Evolutionary conservation across 2,888 invertebrate genomes (phyloP).

Genomic region (Pyrrhia umbra): DNA sequence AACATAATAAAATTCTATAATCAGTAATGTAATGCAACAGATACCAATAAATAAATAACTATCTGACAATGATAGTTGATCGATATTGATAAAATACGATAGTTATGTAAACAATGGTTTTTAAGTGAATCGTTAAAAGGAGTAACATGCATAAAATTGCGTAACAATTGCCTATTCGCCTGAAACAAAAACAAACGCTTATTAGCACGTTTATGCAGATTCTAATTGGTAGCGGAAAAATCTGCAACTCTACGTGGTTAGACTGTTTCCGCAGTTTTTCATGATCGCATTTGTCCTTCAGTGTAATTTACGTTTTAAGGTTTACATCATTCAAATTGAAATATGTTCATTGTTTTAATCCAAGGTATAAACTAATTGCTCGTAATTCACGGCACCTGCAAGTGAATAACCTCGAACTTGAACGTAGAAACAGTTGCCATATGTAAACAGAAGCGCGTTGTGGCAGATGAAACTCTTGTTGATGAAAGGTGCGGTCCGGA

Average conservation of each 20-base stretch:
- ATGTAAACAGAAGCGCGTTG: conserved; percentile 81
- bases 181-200: conserved; percentile 75
- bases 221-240: conserved; percentile 68
- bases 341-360: conserved; percentile 32
- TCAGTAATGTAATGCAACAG: conserved; percentile 16
- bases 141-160: conserved; percentile 67
- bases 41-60: conserved; percentile 17
- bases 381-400: conserved; percentile 45
- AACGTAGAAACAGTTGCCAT: conserved; percentile 75
- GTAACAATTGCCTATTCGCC: conserved; percentile 73
- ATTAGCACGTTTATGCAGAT: conserved; percentile 69
- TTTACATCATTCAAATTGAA: conserved; percentile 18
- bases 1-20: not conserved
- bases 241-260: conserved; percentile 40
- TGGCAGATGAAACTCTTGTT: conserved; percentile 82
- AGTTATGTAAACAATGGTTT: conserved; percentile 32
- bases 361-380: conserved; percentile 41
- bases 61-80: conserved; percentile 27
- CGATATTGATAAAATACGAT: conserved; percentile 35
- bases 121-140: conserved; percentile 51
- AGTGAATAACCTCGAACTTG: conserved; percentile 88
- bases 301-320: conserved; percentile 34
- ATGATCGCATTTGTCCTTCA: conserved; percentile 61
- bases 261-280: conserved; percentile 61
- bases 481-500: conserved; percentile 79